Evolutionary conservation across 2,888 invertebrate species (phyloP).

Genomic region (Lordiphosa andalusiaca): DNA sequence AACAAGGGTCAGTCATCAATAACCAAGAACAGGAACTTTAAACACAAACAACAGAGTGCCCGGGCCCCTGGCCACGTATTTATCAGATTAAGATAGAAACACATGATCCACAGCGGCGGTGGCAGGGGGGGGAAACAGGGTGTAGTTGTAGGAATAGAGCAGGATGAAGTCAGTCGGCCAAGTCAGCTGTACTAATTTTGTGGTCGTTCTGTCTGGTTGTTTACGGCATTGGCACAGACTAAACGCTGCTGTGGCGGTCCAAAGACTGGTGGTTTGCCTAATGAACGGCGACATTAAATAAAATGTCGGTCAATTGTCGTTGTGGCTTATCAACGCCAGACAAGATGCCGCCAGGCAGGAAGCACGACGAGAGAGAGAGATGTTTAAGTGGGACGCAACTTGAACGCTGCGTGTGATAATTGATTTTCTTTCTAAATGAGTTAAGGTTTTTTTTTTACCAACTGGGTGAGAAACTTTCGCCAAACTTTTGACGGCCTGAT

Average conservation of each 20-base stretch:
- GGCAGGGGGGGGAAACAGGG: too few relatives aligned
- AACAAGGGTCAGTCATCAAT: slow-evolving; percentile 50
- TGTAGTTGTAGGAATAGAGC: too few relatives aligned
- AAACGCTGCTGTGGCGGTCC: slow-evolving; percentile 59
- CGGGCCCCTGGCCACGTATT: slow-evolving; percentile 40
- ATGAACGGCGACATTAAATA: slow-evolving; percentile 70
- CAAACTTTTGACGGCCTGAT: slow-evolving; percentile 37
- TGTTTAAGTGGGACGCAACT: slow-evolving; percentile 1
- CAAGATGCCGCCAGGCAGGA: slow-evolving; percentile 26
- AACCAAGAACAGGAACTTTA: slow-evolving; percentile 53
- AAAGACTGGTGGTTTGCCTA: slow-evolving; percentile 43
- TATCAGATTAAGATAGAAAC: slow-evolving; percentile 67
- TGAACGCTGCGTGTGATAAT: slow-evolving; percentile 50
- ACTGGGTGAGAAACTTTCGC: slow-evolving; percentile 14
- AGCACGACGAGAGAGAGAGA: neutral
- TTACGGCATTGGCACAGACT: slow-evolving; percentile 30
- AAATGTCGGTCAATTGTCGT: slow-evolving; percentile 70
- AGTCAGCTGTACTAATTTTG: slow-evolving; percentile 43
- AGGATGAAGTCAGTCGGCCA: slow-evolving; percentile 4
- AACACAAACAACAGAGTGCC: slow-evolving; percentile 37
- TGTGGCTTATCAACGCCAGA: slow-evolving; percentile 57
- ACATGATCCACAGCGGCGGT: slow-evolving; percentile 45
- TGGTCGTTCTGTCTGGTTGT: slow-evolving; percentile 30
- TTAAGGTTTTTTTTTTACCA: neutral
- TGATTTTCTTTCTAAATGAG: slow-evolving; percentile 42